These are phyloP conservation scores for Oryctes rhinoceros DNA, from an alignment of 1,140 invertebrate species.

Conservation along the genomic window DNA sequence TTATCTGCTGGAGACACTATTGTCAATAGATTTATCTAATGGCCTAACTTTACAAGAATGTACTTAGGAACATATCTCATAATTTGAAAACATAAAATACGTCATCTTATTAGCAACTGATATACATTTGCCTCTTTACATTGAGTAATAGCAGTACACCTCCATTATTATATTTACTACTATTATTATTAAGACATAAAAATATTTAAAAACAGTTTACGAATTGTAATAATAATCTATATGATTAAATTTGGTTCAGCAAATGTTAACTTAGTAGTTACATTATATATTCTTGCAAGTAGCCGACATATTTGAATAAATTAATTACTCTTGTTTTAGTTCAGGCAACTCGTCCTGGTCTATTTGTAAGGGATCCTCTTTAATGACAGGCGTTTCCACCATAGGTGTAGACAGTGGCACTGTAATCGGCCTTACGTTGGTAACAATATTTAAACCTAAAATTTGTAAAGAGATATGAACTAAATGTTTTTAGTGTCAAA, in stretches of 20 bases:
- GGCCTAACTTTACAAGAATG: neutral
- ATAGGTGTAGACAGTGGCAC: slow-evolving; percentile 54
- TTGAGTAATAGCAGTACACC: too few species aligned
- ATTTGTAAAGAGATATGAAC: slow-evolving; percentile 34
- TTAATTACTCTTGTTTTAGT: slow-evolving; percentile 57
- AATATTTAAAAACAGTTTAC: neutral
- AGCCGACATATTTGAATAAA: slow-evolving; percentile 45
- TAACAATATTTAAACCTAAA: slow-evolving; percentile 56
- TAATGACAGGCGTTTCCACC: neutral
- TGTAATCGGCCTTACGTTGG: slow-evolving; percentile 56
- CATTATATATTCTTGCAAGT: neutral
- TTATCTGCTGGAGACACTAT: too few species aligned
- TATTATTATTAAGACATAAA: neutral
- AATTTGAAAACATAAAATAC: too few species aligned
- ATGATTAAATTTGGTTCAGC: neutral
- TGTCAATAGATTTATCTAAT: too few species aligned
- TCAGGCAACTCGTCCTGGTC: neutral
- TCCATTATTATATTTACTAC: neutral
- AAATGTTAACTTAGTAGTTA: neutral
- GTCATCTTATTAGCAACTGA: too few species aligned
- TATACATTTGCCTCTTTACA: too few species aligned
- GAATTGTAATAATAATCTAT: neutral
- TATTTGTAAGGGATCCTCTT: neutral
- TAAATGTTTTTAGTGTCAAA: slow-evolving; percentile 50
- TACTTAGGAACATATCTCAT: too few species aligned